phyloP scores from a whole-genome alignment of 2,113 vertebrate species.

The Ceyx cyanopectus region DNA sequence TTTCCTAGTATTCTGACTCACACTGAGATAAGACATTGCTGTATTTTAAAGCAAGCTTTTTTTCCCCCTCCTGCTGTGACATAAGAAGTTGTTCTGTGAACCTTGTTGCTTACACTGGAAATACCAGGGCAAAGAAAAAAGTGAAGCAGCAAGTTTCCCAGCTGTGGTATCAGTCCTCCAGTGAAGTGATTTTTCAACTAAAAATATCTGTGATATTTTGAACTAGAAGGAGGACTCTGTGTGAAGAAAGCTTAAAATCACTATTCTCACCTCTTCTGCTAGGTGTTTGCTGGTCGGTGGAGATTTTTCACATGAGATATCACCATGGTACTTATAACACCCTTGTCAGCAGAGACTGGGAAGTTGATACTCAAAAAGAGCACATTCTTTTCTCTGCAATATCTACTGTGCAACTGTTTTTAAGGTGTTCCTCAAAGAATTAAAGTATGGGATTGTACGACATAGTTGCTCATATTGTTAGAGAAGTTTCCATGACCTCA shows the following conservation, averaged over 20 bases:
- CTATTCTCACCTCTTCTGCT: conserved; percentile 1
- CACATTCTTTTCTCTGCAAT: background rate
- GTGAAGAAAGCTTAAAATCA: background rate
- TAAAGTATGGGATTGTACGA: background rate
- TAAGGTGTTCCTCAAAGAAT: background rate
- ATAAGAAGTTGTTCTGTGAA: conserved; percentile 5
- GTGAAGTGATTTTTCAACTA: background rate
- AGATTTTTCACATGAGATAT: background rate
- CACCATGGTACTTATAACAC: background rate
- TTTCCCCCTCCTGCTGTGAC: background rate
- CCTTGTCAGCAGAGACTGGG: background rate
- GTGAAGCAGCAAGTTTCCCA: background rate
- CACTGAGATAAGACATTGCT: background rate
- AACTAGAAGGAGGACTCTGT: background rate
- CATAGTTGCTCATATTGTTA: background rate
- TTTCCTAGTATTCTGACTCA: background rate
- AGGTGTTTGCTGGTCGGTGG: background rate
- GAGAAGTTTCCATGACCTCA: background rate
- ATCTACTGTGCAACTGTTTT: background rate
- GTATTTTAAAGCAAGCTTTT: conserved; percentile 25
- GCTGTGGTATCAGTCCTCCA: background rate
- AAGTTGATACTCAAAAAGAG: background rate
- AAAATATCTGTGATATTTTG: background rate
- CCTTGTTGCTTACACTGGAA: background rate
- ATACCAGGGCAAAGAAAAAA: background rate